Conservation (phyloP, 2,113 vertebrate genomes). For the Hypanus sabinus region DNA sequence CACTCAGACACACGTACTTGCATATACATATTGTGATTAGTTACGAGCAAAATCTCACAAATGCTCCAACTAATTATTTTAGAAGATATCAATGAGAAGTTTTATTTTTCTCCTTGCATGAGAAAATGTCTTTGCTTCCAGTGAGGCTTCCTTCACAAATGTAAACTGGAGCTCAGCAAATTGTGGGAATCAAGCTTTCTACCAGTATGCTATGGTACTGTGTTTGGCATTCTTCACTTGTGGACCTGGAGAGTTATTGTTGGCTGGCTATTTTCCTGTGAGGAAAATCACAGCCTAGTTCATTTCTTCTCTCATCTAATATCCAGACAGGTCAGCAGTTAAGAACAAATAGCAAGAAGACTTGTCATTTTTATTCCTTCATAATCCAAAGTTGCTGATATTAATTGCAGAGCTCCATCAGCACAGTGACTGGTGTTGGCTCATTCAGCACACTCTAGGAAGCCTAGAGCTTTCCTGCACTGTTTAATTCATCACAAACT, state of each 20-base stretch:
- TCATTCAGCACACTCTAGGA: background rate
- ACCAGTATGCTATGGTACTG: background rate
- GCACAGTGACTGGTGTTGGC: background rate
- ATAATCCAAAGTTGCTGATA: background rate
- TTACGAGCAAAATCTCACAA: background rate
- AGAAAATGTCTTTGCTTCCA: background rate
- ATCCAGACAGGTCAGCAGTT: background rate
- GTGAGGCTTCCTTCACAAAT: background rate
- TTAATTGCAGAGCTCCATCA: background rate
- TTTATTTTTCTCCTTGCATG: background rate
- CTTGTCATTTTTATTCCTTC: background rate
- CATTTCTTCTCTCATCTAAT: slow-evolving; percentile 6
- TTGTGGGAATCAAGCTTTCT: background rate
- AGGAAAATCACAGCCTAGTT: background rate
- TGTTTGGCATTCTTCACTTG: background rate
- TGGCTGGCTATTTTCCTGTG: background rate
- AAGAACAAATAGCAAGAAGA: background rate
- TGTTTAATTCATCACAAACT: slow-evolving; percentile 9
- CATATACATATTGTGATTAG: background rate
- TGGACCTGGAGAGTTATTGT: slow-evolving; percentile 2
- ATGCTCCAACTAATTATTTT: background rate
- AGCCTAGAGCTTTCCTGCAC: background rate
- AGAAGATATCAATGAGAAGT: background rate
- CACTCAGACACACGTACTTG: no score
- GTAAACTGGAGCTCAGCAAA: background rate